Percentiles rank a stretch among this genome's conserved stretches.
phyloP scores from a whole-genome alignment of 2,113 vertebrate species.

The Recurvirostra avosetta region DNA sequence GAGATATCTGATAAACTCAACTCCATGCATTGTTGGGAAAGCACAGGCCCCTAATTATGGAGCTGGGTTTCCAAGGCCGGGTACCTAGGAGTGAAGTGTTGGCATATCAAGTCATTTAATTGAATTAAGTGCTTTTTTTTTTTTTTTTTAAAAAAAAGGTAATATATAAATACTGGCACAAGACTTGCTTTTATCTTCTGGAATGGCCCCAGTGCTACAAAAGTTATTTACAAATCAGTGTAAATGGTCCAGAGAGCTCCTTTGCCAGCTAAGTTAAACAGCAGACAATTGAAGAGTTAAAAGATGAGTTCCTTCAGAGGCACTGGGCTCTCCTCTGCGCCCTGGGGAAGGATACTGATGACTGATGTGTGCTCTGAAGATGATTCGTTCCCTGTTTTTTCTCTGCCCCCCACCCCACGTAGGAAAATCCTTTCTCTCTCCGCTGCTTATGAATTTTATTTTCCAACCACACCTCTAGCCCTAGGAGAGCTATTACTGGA shows the following conservation, averaged over 20 bases:
- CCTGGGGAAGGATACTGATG: not conserved
- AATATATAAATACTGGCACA: not conserved
- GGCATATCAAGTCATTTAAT: not conserved
- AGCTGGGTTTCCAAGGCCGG: not conserved
- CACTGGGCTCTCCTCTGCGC: not conserved
- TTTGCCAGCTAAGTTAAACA: not conserved
- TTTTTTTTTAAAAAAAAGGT: not conserved
- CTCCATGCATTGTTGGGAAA: not conserved
- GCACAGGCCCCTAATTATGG: not conserved
- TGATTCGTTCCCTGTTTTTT: not conserved
- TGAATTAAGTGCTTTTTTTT: not conserved
- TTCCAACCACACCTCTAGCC: conserved; percentile 46
- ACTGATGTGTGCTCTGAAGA: not conserved
- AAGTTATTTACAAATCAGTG: not conserved
- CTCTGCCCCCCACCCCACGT: not conserved
- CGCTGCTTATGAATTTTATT: conserved; percentile 7
- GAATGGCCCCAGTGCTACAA: not conserved
- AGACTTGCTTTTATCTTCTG: not conserved
- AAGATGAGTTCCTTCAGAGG: not conserved
- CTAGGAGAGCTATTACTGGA: conserved; percentile 1
- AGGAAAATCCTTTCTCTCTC: not conserved
- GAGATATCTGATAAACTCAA: not conserved
- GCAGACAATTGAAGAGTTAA: not conserved
- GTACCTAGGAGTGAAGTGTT: not conserved
- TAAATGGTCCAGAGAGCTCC: not conserved